phyloP scores from a whole-genome alignment of 2,113 vertebrate species.

The Catharus bicknelli region DNA sequence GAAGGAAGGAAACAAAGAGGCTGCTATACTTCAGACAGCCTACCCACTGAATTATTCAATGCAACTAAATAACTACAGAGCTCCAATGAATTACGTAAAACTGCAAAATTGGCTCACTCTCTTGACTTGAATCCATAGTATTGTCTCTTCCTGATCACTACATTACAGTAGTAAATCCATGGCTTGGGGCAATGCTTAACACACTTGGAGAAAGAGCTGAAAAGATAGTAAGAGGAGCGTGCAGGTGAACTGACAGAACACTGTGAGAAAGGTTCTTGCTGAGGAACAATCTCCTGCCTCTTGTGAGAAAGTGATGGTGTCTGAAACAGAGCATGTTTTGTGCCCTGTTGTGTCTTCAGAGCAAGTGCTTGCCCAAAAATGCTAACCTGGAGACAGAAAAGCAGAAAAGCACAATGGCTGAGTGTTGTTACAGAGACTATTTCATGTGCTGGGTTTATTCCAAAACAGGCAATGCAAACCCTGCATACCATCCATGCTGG shows the following conservation, averaged over 20 bases:
- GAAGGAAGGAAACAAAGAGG: neutral
- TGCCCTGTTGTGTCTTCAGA: neutral
- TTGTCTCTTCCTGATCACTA: neutral
- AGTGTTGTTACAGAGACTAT: neutral
- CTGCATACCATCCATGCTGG: neutral
- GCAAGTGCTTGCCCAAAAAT: neutral
- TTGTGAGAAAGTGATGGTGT: neutral
- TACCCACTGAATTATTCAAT: conserved; percentile 42
- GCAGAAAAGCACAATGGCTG: neutral
- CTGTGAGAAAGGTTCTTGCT: neutral
- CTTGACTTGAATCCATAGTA: neutral
- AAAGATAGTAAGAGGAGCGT: neutral
- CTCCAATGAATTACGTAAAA: neutral
- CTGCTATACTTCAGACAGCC: neutral
- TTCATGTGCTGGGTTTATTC: neutral
- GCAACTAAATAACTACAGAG: conserved; percentile 21
- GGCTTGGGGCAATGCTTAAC: neutral
- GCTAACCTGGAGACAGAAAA: neutral
- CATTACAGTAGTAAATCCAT: neutral
- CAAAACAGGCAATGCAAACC: neutral
- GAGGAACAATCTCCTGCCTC: neutral
- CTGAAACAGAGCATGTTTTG: neutral
- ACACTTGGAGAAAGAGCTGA: neutral
- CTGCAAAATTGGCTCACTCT: neutral
- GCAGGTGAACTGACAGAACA: neutral